Conservation (phyloP, 92 coral and sea anemone genomes). For the Blastomussa wellsi region DNA sequence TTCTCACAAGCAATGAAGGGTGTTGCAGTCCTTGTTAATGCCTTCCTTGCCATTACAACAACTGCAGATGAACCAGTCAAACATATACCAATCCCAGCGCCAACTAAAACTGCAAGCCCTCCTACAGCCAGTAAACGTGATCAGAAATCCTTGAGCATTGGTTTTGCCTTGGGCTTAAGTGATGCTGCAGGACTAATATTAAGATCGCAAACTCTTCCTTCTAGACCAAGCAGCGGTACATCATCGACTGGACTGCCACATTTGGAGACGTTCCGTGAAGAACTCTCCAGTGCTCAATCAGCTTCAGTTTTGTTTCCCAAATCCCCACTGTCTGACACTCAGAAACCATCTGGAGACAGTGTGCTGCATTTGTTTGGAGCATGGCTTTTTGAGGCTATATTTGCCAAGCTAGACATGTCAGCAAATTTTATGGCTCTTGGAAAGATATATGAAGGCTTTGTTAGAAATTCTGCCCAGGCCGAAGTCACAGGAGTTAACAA, state of each 20-base stretch:
- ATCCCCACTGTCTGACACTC: conserved; percentile 31
- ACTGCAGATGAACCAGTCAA: conserved; percentile 89
- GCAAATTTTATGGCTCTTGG: conserved; percentile 67
- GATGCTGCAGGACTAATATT: conserved; percentile 67
- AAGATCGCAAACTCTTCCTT: conserved; percentile 82
- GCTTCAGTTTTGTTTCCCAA: conserved; percentile 65
- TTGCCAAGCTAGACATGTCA: conserved; percentile 80
- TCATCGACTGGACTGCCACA: conserved; percentile 30
- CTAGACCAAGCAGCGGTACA: conserved; percentile 82
- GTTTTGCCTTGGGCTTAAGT: conserved; percentile 67
- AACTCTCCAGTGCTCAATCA: conserved; percentile 30
- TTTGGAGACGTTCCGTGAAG: conserved; percentile 32
- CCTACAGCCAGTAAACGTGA: conserved; percentile 78
- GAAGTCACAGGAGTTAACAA: conserved; percentile 4
- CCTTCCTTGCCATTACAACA: conserved; percentile 69
- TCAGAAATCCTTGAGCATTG: conserved; percentile 71
- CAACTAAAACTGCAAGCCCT: conserved; percentile 77
- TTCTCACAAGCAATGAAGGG: conserved; percentile 97
- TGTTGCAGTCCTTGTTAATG: conserved; percentile 76
- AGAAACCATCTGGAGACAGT: conserved; percentile 89
- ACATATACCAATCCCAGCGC: conserved; percentile 80
- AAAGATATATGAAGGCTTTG: conserved; percentile 64
- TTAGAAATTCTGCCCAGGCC: conserved; percentile 17
- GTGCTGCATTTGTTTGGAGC: conserved; percentile 91
- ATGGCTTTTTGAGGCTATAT: conserved; percentile 95